Conservation (phyloP, 2,113 vertebrate genomes). For the Heptranchias perlo region DNA sequence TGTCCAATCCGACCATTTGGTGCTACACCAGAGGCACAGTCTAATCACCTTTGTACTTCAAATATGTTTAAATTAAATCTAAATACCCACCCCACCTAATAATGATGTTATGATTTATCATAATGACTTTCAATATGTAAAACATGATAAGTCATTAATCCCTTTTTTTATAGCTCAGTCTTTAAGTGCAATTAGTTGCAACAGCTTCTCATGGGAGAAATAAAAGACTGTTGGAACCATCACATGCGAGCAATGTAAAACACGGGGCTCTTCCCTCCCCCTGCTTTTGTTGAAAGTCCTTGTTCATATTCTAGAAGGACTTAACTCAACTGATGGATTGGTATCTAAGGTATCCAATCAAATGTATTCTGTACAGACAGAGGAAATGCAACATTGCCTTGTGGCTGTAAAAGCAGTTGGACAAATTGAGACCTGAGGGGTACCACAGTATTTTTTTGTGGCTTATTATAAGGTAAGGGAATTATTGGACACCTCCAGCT, state of each 20-base stretch:
- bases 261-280: neutral
- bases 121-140: neutral
- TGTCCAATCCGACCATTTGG: neutral
- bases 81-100: neutral
- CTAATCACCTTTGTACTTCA: neutral
- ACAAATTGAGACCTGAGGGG: conserved; percentile 53
- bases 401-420: conserved; percentile 28
- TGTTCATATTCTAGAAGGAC: neutral
- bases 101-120: neutral
- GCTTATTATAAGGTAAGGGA: conserved; percentile 78
- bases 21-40: neutral
- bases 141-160: neutral
- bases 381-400: conserved; percentile 1
- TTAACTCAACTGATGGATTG: conserved; percentile 8
- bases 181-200: neutral
- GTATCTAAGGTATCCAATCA: neutral
- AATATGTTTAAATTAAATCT: neutral
- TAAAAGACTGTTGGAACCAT: neutral
- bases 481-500: conserved; percentile 82
- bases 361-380: conserved; percentile 19
- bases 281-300: neutral
- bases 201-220: neutral
- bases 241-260: neutral
- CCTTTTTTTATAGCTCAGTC: neutral
- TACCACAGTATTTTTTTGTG: conserved; percentile 50